Evolutionary conservation across 2,797 vertebrate species (phyloP), one percentile per base, ranked within the genome.

Genomic region (Danio tinwini): DNA sequence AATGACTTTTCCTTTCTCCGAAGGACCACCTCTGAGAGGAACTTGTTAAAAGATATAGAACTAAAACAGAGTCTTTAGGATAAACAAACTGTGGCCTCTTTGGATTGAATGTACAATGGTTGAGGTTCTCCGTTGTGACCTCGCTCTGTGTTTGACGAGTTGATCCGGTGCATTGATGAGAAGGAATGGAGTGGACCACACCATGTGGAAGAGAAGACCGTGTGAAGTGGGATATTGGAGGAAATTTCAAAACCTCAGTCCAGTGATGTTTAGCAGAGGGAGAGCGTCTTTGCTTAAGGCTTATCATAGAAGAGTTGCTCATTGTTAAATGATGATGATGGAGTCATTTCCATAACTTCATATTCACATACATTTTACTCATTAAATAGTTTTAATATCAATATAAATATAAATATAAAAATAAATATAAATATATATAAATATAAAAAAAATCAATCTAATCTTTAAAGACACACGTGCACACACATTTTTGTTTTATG

Each of bases 11-110:
- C 64, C 47, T 59, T 81, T 67, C 52, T 50, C 39, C 40, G 78
- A 49, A 13, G 17, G 65, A 78, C 80, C 74, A 81, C 78, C 82
- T 65, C 61, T 68, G 78, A 81, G 82, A 65, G 42, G 61, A 62
- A 74, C 59, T 77, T 62, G 37, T 56, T 72, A 59, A 65, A 79
- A 78, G 70, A 81, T 78, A 78, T 75, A 81, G 76, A 70, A 71
- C 78, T 78, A 75, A 76, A 63, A 56, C 52, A 74, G 70, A 78
- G 62, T 78, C 63, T 71, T 62, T 63, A 56, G 59, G 29, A 78
- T 76, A 86, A 84, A 82, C 77, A 81, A 78, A 83, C 81, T 81
- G 68, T 56, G 49, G 44, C 37, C 63, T 52, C 42, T 64, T 82
- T 76, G 53, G 75, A 71, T 76, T 77, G 16, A 78, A 81, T 81